Evolutionary conservation across 2,113 vertebrate species (phyloP).

Genomic region (Crocuta crocuta): DNA sequence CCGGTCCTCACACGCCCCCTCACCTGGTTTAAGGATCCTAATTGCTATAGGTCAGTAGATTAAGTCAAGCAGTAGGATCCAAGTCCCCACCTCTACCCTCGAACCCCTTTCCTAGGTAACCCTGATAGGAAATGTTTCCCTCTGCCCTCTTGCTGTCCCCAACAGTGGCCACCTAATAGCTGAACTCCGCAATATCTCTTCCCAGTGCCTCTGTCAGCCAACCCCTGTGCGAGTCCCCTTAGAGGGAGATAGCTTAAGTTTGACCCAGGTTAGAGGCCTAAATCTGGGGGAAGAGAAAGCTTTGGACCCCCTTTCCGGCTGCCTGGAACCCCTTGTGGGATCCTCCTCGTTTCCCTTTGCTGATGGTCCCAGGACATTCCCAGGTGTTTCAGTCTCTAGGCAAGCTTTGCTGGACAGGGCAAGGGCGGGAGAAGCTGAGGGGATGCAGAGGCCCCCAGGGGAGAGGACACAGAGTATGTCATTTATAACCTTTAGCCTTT

Average conservation of each 20-base stretch:
- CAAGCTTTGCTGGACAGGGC: neutral
- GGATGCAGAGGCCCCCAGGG: neutral
- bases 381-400: neutral
- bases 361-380: neutral
- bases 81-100: neutral
- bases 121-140: neutral
- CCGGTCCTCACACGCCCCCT: neutral
- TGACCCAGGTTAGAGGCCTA: neutral
- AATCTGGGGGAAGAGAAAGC: neutral
- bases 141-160: neutral
- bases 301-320: neutral
- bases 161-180: neutral
- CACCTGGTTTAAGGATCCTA: neutral
- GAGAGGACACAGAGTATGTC: constrained; percentile 64
- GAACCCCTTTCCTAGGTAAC: neutral
- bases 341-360: neutral
- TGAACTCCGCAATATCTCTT: neutral
- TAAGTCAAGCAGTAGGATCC: neutral
- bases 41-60: neutral
- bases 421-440: constrained; percentile 27
- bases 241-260: neutral
- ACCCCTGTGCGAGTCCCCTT: neutral
- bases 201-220: neutral
- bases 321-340: neutral
- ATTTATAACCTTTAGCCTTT: constrained; percentile 84